phyloP scores from a whole-genome alignment of 2,113 vertebrate genomes.

The Odontesthes bonariensis region DNA sequence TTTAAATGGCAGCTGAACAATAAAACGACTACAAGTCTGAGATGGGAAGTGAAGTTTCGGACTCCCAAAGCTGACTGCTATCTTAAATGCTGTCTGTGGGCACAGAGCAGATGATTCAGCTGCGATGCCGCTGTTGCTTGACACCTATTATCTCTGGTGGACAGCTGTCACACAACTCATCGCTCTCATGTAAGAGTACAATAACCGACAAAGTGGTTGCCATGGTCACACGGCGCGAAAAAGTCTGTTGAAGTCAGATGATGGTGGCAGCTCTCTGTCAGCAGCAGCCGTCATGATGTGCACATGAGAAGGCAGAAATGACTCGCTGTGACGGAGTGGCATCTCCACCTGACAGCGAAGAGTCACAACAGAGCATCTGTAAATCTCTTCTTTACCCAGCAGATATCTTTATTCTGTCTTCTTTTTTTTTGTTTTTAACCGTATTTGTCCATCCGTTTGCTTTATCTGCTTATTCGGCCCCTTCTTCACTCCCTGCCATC shows the following conservation, averaged over 20 bases:
- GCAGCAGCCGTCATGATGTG: background rate
- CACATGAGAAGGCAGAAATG: background rate
- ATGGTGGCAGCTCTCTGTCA: background rate
- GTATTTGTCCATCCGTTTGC: constrained; percentile 49
- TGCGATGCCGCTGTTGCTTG: constrained; percentile 1
- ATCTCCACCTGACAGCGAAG: constrained; percentile 28
- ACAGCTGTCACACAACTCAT: constrained; percentile 50
- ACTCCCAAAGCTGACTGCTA: constrained; percentile 21
- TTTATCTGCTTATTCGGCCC: background rate
- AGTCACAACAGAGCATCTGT: constrained; percentile 18
- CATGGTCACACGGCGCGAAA: background rate
- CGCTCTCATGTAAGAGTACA: constrained; percentile 15
- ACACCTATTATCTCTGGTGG: constrained; percentile 50
- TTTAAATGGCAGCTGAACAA: constrained; percentile 23
- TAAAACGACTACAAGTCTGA: background rate
- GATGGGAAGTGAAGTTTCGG: constrained; percentile 27
- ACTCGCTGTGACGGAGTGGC: background rate
- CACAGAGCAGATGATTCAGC: constrained; percentile 19
- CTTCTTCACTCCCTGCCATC: background rate
- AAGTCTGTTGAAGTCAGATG: constrained; percentile 3
- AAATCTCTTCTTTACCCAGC: constrained; percentile 33
- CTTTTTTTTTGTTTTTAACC: constrained; percentile 3
- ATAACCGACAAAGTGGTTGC: constrained; percentile 9
- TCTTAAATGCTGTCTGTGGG: constrained; percentile 32
- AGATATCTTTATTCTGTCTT: constrained; percentile 44